phyloP scores from a whole-genome alignment of 35 echinoderm and acorn worm species.

The Hemicentrotus pulcherrimus region DNA sequence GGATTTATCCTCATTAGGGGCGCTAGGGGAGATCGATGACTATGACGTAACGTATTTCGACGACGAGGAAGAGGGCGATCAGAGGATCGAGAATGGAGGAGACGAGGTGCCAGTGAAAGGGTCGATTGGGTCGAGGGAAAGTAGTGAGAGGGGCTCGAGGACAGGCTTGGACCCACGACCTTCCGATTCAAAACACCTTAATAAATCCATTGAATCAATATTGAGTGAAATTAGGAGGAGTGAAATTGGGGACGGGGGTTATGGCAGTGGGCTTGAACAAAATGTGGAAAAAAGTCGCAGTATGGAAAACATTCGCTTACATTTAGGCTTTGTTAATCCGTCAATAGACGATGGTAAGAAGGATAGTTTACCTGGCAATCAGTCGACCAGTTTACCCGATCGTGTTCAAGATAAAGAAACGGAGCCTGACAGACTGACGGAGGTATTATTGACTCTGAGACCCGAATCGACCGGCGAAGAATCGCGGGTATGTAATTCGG shows the following conservation, averaged over 20 bases:
- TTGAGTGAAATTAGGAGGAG: constrained; percentile 57
- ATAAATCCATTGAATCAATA: constrained; percentile 76
- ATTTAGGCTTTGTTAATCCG: constrained; percentile 24
- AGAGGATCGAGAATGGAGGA: constrained; percentile 10
- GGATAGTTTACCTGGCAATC: constrained; percentile 1
- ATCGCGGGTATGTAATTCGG: constrained; percentile 68
- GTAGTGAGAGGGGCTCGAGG: neutral
- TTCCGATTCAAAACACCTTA: constrained; percentile 55
- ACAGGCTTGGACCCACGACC: constrained; percentile 28
- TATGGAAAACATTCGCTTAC: constrained; percentile 61
- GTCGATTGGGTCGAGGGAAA: neutral
- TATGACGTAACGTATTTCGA: constrained; percentile 30
- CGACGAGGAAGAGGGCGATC: constrained; percentile 52
- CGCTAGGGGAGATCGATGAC: neutral
- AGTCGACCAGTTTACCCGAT: constrained; percentile 53
- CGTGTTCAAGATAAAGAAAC: constrained; percentile 57
- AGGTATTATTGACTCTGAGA: constrained; percentile 59
- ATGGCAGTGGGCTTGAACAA: neutral
- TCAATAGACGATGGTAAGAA: constrained; percentile 44
- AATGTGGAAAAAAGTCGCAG: constrained; percentile 70
- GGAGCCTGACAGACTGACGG: constrained; percentile 51
- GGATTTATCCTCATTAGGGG: constrained; percentile 71
- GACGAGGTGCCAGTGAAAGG: neutral
- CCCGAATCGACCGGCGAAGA: constrained; percentile 47
- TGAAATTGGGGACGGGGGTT: neutral